These are phyloP conservation scores for Eumaeus atala DNA, from an alignment of 1,140 invertebrate species.

Conservation along the genomic window DNA sequence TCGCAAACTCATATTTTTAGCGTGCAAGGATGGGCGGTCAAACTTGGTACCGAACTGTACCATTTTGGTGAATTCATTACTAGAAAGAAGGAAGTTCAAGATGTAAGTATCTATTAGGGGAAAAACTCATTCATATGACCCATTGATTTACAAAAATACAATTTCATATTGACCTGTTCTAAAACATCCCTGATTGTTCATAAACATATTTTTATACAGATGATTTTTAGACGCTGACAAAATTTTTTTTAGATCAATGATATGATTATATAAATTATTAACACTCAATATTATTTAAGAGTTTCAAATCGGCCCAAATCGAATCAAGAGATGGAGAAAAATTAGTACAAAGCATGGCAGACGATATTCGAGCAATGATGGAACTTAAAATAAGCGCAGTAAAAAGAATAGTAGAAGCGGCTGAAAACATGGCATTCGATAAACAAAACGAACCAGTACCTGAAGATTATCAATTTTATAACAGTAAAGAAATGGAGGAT, in stretches of 20 bases:
- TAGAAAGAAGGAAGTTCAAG: slow-evolving; percentile 80
- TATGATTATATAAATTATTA: too few relatives aligned
- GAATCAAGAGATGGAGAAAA: slow-evolving; percentile 80
- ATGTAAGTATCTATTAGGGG: slow-evolving; percentile 66
- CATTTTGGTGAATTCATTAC: slow-evolving; percentile 83
- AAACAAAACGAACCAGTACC: slow-evolving; percentile 75
- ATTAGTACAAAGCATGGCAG: slow-evolving; percentile 84
- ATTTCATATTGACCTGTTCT: too few relatives aligned
- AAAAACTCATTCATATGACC: too few relatives aligned
- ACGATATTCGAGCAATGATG: slow-evolving; percentile 88
- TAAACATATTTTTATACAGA: too few relatives aligned
- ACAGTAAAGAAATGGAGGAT: slow-evolving; percentile 82
- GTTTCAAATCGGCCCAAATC: slow-evolving; percentile 83
- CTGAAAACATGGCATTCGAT: slow-evolving; percentile 81
- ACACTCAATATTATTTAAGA: slow-evolving; percentile 61
- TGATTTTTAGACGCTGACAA: too few relatives aligned
- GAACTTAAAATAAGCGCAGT: slow-evolving; percentile 88
- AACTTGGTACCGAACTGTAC: slow-evolving; percentile 81
- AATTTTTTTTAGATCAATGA: too few relatives aligned
- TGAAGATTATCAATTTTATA: slow-evolving; percentile 80
- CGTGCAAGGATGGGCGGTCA: slow-evolving; percentile 82
- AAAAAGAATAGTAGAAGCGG: slow-evolving; percentile 87
- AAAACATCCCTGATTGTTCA: too few relatives aligned
- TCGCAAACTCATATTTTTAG: slow-evolving; percentile 69
- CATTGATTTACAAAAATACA: too few relatives aligned